Conservation (phyloP, 2,888 invertebrate species). For the Diloba caeruleocephala region DNA sequence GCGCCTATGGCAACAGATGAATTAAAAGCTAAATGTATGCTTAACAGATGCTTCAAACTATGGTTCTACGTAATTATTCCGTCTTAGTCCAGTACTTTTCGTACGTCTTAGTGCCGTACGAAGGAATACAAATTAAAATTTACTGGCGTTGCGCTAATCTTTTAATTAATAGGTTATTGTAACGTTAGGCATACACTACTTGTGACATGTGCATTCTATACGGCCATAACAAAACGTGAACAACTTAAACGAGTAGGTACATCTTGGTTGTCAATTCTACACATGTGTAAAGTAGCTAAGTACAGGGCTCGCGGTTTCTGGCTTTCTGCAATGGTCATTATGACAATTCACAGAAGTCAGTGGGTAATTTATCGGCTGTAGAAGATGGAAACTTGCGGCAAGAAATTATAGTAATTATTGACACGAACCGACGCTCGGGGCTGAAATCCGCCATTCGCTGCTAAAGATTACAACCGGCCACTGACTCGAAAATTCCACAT, state of each 20-base stretch:
- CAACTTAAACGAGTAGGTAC: conserved; percentile 48
- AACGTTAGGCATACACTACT: conserved; percentile 10
- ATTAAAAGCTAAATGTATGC: no score
- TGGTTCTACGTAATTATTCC: no score
- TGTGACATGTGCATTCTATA: conserved; percentile 18
- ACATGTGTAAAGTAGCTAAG: conserved; percentile 71
- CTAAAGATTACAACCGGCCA: conserved; percentile 80
- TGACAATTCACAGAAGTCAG: conserved; percentile 83
- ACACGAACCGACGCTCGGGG: conserved; percentile 80
- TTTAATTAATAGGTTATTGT: no score
- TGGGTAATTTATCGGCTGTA: conserved; percentile 77
- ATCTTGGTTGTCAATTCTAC: conserved; percentile 49
- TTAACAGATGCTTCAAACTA: no score
- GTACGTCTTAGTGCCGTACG: no score
- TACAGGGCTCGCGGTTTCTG: conserved; percentile 66
- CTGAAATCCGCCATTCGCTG: conserved; percentile 70
- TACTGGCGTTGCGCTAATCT: no score
- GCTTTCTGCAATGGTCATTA: conserved; percentile 78
- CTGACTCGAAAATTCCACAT: conserved; percentile 86
- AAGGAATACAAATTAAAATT: no score
- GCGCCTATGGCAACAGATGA: no score
- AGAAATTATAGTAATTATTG: conserved; percentile 87
- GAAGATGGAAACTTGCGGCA: conserved; percentile 76
- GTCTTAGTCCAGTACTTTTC: no score
- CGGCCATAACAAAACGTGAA: conserved; percentile 35